Base-by-base conservation (phyloP, 2,888 invertebrate species). In the Hyposoter didymator region DNA sequence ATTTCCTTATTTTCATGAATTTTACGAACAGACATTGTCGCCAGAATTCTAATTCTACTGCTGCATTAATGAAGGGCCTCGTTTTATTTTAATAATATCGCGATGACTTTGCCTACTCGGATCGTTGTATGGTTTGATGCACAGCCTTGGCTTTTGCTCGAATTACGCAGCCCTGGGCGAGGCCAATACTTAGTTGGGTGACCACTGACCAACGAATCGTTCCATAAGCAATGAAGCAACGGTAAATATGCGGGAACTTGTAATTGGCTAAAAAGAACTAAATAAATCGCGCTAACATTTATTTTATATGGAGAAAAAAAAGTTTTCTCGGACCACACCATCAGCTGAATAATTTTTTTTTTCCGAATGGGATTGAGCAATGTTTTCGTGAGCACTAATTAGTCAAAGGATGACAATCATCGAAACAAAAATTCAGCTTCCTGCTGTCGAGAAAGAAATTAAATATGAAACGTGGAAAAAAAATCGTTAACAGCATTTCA, bases 1-100 rank as follows among this genome's bases (percentile, higher is more conserved):
- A 84, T 76, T 84, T 59, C 45, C 28, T 49, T 55, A 84, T 80
- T 84, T 45, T 45, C 62, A 39, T 75, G 22, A 45, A 35, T 78
- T 22, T 52, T 59, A 64, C 39, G 43, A 7, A 55, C 43, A n/a
- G 28, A 59, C 32, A 22, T 52, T 64, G 10, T 14, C 39, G 14
- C 35, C 19, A n/a, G 14, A 8, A 5, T n/a, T 14, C 8, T 22
- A 52, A 64, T 47, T 66, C 55, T 66, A 35, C 49, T 66, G 39
- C n/a, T 14, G 39, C n/a, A 52, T 66, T 43, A 59, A 59, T 17
- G 59, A 59, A 7, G 5, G 10, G 14, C 7, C 32, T 47, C 47
- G 67, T 45, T 67, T 43, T 14, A 47, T 19, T 67, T 4, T 14
- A 17, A 49, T 49, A 28, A 22, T 22, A 28, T 43, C 49, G 17